Evolutionary conservation across 1,140 invertebrate species (phyloP).

Genomic region (Drosophila gunungcola): DNA sequence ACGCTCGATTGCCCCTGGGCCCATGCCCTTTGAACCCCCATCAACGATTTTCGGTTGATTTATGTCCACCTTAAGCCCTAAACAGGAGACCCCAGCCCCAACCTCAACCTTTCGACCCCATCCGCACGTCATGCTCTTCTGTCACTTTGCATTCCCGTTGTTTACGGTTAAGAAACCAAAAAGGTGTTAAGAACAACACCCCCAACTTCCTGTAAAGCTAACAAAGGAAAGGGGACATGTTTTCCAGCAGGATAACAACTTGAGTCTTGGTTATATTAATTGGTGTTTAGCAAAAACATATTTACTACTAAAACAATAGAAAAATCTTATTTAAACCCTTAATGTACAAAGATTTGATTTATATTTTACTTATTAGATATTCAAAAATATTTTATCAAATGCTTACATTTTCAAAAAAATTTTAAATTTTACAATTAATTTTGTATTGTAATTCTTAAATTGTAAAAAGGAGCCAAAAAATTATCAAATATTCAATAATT

Average conservation of each 20-base stretch:
- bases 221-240: background rate
- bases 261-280: slow-evolving; percentile 14
- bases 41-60: slow-evolving; percentile 21
- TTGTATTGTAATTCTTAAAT: too few relatives aligned
- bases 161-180: slow-evolving; percentile 60
- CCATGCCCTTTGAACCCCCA: slow-evolving; percentile 15
- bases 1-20: slow-evolving; percentile 42
- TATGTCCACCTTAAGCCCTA: background rate
- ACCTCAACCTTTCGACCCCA: slow-evolving; percentile 34
- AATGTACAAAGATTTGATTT: too few relatives aligned
- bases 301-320: background rate
- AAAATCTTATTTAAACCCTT: too few relatives aligned
- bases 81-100: background rate
- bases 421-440: too few relatives aligned
- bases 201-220: background rate
- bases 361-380: too few relatives aligned
- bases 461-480: too few relatives aligned
- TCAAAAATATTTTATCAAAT: too few relatives aligned
- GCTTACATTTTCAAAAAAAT: too few relatives aligned
- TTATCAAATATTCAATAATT: too few relatives aligned
- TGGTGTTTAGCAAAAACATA: background rate
- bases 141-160: slow-evolving; percentile 75
- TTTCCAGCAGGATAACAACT: background rate
- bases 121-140: slow-evolving; percentile 46
- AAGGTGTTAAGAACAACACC: slow-evolving; percentile 54